Evolutionary conservation across 2,797 vertebrate species (phyloP).

Genomic region (Chiroxiphia lanceolata): DNA sequence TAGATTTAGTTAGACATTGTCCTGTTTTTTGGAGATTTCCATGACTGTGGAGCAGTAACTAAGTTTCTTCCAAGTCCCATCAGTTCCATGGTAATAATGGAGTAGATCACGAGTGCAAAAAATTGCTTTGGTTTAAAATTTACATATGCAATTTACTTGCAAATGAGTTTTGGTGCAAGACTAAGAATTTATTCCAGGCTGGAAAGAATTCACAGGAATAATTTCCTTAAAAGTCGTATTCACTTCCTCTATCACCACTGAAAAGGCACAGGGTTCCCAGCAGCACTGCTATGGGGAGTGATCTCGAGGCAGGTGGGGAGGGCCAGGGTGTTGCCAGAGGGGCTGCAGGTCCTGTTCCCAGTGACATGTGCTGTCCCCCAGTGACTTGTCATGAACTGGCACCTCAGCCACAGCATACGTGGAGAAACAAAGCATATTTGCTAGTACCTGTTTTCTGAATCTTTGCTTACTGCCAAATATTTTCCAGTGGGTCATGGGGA

Average conservation of each 20-base stretch:
- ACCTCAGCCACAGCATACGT: not conserved
- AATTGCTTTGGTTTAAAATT: not conserved
- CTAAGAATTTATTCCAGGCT: not conserved
- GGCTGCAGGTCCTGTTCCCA: not conserved
- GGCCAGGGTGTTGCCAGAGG: not conserved
- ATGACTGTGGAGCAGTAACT: not conserved
- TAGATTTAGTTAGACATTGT: not conserved
- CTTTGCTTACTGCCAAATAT: not conserved
- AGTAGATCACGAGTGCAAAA: not conserved
- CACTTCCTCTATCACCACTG: not conserved
- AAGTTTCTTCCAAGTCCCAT: not conserved
- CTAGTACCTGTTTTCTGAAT: not conserved
- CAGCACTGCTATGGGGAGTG: fast-evolving
- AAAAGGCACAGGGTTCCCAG: not conserved
- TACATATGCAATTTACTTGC: not conserved
- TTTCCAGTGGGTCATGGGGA: not conserved
- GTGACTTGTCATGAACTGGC: not conserved
- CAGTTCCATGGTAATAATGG: not conserved
- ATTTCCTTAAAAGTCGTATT: not conserved
- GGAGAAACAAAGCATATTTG: not conserved
- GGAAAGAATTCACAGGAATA: not conserved
- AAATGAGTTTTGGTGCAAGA: not conserved
- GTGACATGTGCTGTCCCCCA: not conserved
- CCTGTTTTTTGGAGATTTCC: not conserved
- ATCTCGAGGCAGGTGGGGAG: not conserved